Base-by-base conservation (phyloP, 2,797 vertebrate species). In the Coregonus ussuriensis region DNA sequence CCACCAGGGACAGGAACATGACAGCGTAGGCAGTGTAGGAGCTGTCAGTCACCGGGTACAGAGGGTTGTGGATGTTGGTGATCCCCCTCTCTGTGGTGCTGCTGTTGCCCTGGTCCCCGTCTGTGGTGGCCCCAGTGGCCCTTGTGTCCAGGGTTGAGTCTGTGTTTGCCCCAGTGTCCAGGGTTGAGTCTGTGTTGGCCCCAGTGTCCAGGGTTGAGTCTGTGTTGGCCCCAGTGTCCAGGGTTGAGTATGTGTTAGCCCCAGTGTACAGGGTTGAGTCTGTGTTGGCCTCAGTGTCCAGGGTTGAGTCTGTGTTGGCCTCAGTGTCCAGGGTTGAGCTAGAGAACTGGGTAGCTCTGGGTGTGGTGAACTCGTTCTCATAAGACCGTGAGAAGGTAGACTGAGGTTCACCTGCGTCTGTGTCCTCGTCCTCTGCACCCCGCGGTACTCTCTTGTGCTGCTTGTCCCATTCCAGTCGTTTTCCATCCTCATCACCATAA, bases 1-100 rank as follows among this genome's bases (percentile, higher is more conserved):
- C 93, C 72, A 96, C 87, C 71, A 97, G 93, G 1, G 95, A 96
- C 84, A 98, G 91, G 82, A 97, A 90, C 87, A 98, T 91, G 6
- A 98, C 78, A 0, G 95, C 95, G 0, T 98, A 99, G 72, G 97
- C 96, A 0, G 93, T 92, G 33, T 96, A 96, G 0, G 97, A 97
- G 81, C 89, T 89, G 77, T 96, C 95, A 0, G 89, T 95, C 86
- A 97, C 88, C 0, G 98, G 97, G 88, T 95, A 97, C 83, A 98
- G 88, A 0, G 96, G 96, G 85, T 97, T 98, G 83, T 91, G 94
- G 70, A 96, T 94, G 70, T 92, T 94, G 16, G 95, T 88, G 11
- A 85, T 74, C 25, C 91, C 77, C 5, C 84, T 86, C 75, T 81
- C 89, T 0, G 95, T 93, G 0, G 89, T 70, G 54, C 86, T 71